Evolutionary conservation across 2,888 invertebrate species (phyloP), one percentile per base, ranked within the genome.

Genomic region (Xestoiulus laeticollis): DNA sequence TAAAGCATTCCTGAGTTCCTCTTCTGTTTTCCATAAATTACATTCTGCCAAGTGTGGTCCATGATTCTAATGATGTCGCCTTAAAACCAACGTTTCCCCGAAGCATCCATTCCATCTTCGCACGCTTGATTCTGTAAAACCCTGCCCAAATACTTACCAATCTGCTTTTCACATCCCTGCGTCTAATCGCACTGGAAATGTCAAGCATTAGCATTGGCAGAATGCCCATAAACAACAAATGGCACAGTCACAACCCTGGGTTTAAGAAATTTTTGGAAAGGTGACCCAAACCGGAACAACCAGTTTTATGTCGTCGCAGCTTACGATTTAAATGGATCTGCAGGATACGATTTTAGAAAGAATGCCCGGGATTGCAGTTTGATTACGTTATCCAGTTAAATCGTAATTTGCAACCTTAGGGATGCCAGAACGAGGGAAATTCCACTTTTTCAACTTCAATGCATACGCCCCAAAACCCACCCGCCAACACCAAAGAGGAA

Each of bases 401-500:
- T 10, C 14, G 2, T 12, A 26, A 68, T 8, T 26, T 0, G 26
- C 26, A 12, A 68, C 48, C 48, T 30, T 26, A 68, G 26, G 26
- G 68, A 26, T 8, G 26, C 68, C 68, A 68, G 26, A 68, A 68
- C 26, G 12, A 26, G 26, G 68, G 26, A 59, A 59, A 59, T n/a
- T 22, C 59, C 59, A n/a, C 22, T n/a, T 26, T 26, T 22, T 59
- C 22, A 12, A 68, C 68, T 68, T 26, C 26, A 26, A 10, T 12
- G 26, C 26, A 68, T 26, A 26, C 26, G 68, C 68, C 10, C 68
- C 22, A 10, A 26, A 26, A 1, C 68, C 68, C 68, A 26, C 44
- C 53, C 32, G n/a, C 53, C 68, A n/a, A 86, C 43, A 48, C 86
- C 43, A 44, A 43, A 86, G 87, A 59, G 53, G 16, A 87, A 59